These are phyloP conservation scores for Jordanella pulchra DNA, from an alignment of 2,797 vertebrate species.

Conservation along the genomic window DNA sequence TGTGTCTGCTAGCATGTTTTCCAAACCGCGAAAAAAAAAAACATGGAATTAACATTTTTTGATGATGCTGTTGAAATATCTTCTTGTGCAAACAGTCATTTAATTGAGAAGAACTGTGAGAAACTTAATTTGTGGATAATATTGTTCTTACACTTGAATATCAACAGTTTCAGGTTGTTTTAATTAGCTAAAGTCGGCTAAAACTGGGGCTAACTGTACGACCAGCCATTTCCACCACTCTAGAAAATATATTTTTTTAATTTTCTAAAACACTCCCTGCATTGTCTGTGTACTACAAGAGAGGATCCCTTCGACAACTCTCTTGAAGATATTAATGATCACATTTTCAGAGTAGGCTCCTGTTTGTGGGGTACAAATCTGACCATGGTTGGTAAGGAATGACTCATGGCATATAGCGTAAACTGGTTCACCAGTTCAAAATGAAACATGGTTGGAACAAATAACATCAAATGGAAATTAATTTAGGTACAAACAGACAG, in stretches of 20 bases:
- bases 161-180: background rate
- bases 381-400: background rate
- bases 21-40: background rate
- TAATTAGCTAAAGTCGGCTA: background rate
- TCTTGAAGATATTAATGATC: background rate
- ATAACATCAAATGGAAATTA: background rate
- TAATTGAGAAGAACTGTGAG: background rate
- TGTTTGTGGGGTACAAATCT: background rate
- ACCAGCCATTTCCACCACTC: background rate
- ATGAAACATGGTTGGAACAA: background rate
- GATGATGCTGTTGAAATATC: background rate
- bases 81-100: background rate
- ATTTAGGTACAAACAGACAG: background rate
- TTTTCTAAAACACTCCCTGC: background rate
- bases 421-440: background rate
- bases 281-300: background rate
- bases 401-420: background rate
- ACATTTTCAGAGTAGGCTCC: background rate
- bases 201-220: background rate
- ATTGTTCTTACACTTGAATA: background rate
- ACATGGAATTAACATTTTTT: background rate
- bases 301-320: background rate
- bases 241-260: too few species aligned
- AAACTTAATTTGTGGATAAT: fast-evolving
- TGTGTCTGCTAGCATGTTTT: background rate